Evolutionary conservation across 2,888 invertebrate species (phyloP), one percentile per base, ranked within the genome.

Genomic region (Nineta flava): DNA sequence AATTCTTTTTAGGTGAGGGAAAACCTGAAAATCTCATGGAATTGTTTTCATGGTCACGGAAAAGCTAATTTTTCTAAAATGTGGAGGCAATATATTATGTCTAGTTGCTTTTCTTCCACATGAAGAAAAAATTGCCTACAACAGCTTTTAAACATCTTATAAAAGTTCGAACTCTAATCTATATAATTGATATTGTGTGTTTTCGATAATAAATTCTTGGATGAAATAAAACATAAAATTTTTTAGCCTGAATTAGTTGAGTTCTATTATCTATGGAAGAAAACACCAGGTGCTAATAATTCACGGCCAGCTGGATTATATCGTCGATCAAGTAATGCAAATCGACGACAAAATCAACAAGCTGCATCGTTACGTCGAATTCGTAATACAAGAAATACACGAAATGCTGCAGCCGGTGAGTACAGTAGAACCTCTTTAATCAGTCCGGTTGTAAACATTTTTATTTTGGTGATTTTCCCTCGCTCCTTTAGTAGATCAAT

Each of bases 181-280:
- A 5, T 40, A 15, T 34, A 10, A 13, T 10, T 35, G 31, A 35
- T 46, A 44, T 43, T 34, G 21, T n/a, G n/a, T 26, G 4, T 26
- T 26, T 26, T 6, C 26, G 26, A 26, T 26, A 26, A 26, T 26
- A 7, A 26, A 26, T 26, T 26, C 26, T 2, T 26, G 4, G 6
- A 19, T 19, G 4, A 7, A 26, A 26, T 7, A 26, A 26, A 26
- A 26, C 7, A 7, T 26, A 6, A 26, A 5, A 26, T 26, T 26
- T 61, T 61, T 15, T 56, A 85, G 83, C 85, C 93, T 50, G 96
- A 99, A 66, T 72, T 99, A 62, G 95, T 99, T 49, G 95, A 96
- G 68, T 99, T 92, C 73, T 99, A 99, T 71, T 99, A 99, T 72
- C 76, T 95, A 63, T 99, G 99, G 99, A 99, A 99, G 74, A 99